Evolutionary conservation across 2,113 vertebrate species (phyloP).

Genomic region (Crotalus helleri): DNA sequence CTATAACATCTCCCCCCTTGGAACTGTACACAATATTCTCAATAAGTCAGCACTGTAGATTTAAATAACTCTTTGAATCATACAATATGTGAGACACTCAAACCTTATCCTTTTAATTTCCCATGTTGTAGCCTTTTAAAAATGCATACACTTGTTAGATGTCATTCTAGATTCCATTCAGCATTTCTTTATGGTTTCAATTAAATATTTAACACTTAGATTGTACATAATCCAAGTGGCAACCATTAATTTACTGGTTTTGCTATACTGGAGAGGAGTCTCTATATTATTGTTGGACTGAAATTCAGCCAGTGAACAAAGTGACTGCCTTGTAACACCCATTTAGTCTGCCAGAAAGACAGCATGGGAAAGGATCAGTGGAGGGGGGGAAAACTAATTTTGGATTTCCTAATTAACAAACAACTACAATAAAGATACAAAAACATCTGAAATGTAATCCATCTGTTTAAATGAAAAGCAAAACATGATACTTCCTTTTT

Average conservation of each 20-base stretch:
- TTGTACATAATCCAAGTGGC: slow-evolving; percentile 32
- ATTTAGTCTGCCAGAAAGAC: slow-evolving; percentile 51
- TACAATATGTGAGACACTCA: slow-evolving; percentile 11
- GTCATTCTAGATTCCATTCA: slow-evolving; percentile 23
- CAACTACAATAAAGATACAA: slow-evolving; percentile 38
- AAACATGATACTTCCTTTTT: slow-evolving; percentile 36
- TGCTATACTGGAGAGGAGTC: slow-evolving; percentile 19
- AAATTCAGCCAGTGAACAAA: slow-evolving; percentile 43
- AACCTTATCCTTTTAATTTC: slow-evolving; percentile 18
- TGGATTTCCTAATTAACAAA: slow-evolving; percentile 43
- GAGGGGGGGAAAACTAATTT: not conserved
- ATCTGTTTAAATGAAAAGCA: slow-evolving; percentile 45
- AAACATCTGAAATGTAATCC: slow-evolving; percentile 51
- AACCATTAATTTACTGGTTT: slow-evolving; percentile 52
- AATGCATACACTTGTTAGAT: slow-evolving; percentile 25
- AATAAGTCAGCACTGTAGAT: slow-evolving; percentile 12
- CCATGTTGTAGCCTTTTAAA: slow-evolving; percentile 12
- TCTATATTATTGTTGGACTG: slow-evolving; percentile 52
- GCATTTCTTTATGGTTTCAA: slow-evolving; percentile 51
- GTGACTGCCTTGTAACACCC: slow-evolving; percentile 44
- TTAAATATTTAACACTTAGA: slow-evolving; percentile 56
- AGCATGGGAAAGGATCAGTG: not conserved
- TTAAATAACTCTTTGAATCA: slow-evolving; percentile 14
- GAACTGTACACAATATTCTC: not conserved
- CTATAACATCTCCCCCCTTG: not conserved